These are phyloP conservation scores for Lepus oiostolus DNA, from an alignment of 2,797 vertebrate genomes.

Conservation along the genomic window DNA sequence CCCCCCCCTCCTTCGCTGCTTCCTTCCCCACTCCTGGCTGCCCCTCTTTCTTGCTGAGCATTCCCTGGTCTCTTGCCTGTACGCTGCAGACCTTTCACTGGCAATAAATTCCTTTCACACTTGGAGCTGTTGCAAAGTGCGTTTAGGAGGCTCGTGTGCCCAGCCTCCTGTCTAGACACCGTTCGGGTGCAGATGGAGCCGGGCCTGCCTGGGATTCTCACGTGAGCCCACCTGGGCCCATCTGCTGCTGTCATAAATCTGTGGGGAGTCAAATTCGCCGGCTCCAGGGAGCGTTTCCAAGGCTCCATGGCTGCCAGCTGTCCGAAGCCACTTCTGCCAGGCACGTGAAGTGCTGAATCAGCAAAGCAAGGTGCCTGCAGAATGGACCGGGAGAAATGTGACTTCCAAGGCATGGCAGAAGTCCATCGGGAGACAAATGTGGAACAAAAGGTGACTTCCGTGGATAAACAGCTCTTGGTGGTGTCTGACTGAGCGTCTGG, in stretches of 20 bases:
- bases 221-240: slow-evolving; percentile 38
- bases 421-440: slow-evolving; percentile 48
- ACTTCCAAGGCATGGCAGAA: slow-evolving; percentile 28
- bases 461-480: slow-evolving; percentile 71
- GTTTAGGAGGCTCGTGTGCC: not conserved
- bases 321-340: not conserved
- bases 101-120: slow-evolving; percentile 53
- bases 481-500: slow-evolving; percentile 54
- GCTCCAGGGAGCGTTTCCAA: not conserved
- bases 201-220: slow-evolving; percentile 17
- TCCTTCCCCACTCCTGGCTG: not conserved
- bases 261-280: not conserved
- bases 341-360: slow-evolving; percentile 32
- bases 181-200: not conserved
- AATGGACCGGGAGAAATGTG: slow-evolving; percentile 44
- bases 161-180: slow-evolving; percentile 58
- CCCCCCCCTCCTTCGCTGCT: no score
- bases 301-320: slow-evolving; percentile 50
- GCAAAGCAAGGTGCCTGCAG: not conserved
- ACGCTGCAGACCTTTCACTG: not conserved
- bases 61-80: not conserved
- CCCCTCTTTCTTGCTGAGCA: not conserved
- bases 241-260: slow-evolving; percentile 28
- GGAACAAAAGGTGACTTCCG: slow-evolving; percentile 78
- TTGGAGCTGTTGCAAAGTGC: slow-evolving; percentile 16